Evolutionary conservation across 2,888 invertebrate genomes (phyloP).

Genomic region (Dicyrtoma fusca): DNA sequence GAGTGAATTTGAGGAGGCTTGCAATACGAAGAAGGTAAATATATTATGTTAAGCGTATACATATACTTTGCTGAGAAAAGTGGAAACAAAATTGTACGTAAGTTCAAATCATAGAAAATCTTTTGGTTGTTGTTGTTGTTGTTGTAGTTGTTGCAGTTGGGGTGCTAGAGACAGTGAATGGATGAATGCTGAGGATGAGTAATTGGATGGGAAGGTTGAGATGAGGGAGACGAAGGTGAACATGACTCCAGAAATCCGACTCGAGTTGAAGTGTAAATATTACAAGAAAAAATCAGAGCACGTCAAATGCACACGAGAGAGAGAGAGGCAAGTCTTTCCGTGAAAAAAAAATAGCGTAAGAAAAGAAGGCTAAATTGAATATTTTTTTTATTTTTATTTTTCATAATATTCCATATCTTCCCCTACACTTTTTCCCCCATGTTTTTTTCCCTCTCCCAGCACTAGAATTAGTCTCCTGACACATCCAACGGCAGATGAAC

Average conservation of each 20-base stretch:
- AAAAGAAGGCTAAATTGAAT: slow-evolving; percentile 10
- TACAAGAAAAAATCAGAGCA: slow-evolving; percentile 21
- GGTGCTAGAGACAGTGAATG: too few relatives aligned
- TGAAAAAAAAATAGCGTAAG: too few relatives aligned
- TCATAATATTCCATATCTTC: neutral
- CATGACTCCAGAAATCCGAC: slow-evolving; percentile 8
- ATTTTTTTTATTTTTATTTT: slow-evolving; percentile 2
- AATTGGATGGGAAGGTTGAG: slow-evolving; percentile 7
- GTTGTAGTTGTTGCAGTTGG: too few relatives aligned
- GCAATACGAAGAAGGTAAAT: too few relatives aligned
- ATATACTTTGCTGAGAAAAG: too few relatives aligned
- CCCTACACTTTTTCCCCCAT: neutral
- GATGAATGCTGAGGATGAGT: slow-evolving; percentile 12
- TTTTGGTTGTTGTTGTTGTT: too few relatives aligned
- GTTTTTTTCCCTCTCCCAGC: slow-evolving; percentile 1
- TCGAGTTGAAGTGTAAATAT: slow-evolving; percentile 20
- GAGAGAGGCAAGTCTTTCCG: neutral
- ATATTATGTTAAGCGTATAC: too few relatives aligned
- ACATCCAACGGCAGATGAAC: neutral
- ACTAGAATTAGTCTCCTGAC: too few relatives aligned
- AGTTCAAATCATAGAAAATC: too few relatives aligned
- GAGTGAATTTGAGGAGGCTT: too few relatives aligned
- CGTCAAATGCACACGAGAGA: neutral
- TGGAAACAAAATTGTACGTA: too few relatives aligned
- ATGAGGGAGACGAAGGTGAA: slow-evolving; percentile 6